Evolutionary conservation across 2,113 vertebrate genomes (phyloP), one percentile per base, ranked within the genome.

Genomic region (Alethe castanea): DNA sequence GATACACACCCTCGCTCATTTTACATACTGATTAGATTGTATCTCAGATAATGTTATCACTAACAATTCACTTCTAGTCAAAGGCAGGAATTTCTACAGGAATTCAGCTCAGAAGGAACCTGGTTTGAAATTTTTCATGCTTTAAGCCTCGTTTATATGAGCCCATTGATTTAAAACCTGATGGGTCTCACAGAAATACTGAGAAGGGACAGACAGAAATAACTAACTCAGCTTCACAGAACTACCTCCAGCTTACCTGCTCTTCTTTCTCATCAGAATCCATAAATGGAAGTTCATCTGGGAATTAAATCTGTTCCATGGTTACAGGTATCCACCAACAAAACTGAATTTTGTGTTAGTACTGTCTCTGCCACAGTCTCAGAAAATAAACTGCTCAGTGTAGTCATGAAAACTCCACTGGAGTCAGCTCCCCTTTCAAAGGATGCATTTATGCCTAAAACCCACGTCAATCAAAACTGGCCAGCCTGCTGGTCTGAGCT

Each of bases 61-160:
- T 77, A 62, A 87, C 18, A 8, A 89, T 76, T 92, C 36, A 87
- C 11, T 85, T 82, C 35, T 35, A 81, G 65, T 53, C 84, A 60
- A 44, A 80, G 35, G 36, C 19, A 86, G 13, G 14, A 80, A 74
- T 62, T 84, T 71, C 54, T 62, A 44, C 10, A 64, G 17, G 8
- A 82, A 67, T 89, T 89, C 44, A 71, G 29, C 24, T 81, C 78
- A 86, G 69, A 67, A 52, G 11, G 15, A 86, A 67, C 3, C 4
- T 11, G 4, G 10, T 70, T 66, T 60, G 22, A 78, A 84, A 45
- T 56, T 84, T 91, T 92, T 60, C 22, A 47, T 9, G 11, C 14
- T 59, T 77, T 73, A 29, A 44, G 17, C 29, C 24, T 61, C 0
- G 0, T 59, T 67, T 53, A 54, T 35, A 66, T 5, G 2, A 76